Evolutionary conservation across 2,888 invertebrate genomes (phyloP).

Genomic region (Geophilus truncorum): DNA sequence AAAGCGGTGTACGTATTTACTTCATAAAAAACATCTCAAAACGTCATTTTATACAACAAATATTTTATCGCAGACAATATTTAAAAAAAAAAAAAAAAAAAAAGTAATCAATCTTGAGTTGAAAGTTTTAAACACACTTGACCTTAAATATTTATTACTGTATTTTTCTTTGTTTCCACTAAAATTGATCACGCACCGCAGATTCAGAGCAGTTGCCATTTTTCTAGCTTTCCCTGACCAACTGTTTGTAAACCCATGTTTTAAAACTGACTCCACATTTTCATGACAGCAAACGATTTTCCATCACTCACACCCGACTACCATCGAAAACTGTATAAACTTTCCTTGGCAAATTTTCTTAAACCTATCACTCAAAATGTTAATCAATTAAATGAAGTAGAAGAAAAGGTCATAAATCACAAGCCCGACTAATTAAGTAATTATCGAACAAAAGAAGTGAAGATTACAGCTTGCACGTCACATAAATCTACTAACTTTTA

Average conservation of each 20-base stretch:
- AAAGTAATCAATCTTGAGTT: too few species aligned
- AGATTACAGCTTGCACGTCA: not conserved
- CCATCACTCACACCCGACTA: not conserved
- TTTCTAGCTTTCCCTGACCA: not conserved
- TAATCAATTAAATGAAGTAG: not conserved
- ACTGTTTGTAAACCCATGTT: not conserved
- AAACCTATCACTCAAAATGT: not conserved
- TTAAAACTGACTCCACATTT: not conserved
- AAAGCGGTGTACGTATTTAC: too few species aligned
- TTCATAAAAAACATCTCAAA: too few species aligned
- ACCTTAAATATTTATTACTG: too few species aligned
- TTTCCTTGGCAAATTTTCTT: not conserved
- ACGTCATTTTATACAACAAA: too few species aligned
- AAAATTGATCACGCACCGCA: too few species aligned
- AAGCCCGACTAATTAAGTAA: not conserved
- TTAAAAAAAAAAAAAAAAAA: too few species aligned
- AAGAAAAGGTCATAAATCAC: not conserved
- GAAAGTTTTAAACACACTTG: too few species aligned
- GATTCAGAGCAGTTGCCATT: too few species aligned
- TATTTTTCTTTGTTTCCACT: too few species aligned
- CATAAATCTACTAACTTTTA: not conserved
- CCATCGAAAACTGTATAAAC: not conserved
- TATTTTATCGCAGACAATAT: too few species aligned
- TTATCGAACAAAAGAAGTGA: not conserved
- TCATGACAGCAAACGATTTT: not conserved